Conservation (phyloP, 2,888 invertebrate genomes). For the Galeopsomyia nigrocyanea region DNA sequence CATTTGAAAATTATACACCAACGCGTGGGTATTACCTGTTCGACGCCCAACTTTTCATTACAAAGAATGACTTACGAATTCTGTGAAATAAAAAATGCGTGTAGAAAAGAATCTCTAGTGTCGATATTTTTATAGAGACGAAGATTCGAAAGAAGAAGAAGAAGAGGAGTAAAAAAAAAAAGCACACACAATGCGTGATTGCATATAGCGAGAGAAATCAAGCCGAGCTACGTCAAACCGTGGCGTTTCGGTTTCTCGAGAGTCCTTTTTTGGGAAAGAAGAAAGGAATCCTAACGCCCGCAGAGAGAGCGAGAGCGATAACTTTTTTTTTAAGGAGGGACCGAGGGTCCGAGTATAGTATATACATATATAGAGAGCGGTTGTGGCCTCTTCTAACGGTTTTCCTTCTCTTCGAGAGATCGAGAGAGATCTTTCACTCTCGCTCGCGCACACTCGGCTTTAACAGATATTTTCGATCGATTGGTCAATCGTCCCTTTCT, state of each 20-base stretch:
- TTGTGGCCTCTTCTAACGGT: slow-evolving; percentile 45
- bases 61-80: too few species aligned
- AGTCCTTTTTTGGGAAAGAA: slow-evolving; percentile 43
- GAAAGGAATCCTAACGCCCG: slow-evolving; percentile 43
- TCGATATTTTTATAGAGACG: not conserved
- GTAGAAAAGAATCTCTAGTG: too few species aligned
- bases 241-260: slow-evolving; percentile 30
- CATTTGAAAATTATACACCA: too few species aligned
- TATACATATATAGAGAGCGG: too few species aligned
- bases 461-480: slow-evolving; percentile 36
- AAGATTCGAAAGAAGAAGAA: not conserved
- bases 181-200: not conserved
- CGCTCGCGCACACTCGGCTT: not conserved
- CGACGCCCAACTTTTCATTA: too few species aligned
- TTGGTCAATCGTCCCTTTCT: slow-evolving; percentile 29
- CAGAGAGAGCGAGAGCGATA: slow-evolving; percentile 21
- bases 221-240: slow-evolving; percentile 31
- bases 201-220: slow-evolving; percentile 28
- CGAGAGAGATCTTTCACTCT: slow-evolving; percentile 26
- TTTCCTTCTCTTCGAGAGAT: slow-evolving; percentile 40
- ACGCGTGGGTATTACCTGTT: too few species aligned
- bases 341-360: not conserved
- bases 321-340: slow-evolving; percentile 10
- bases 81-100: too few species aligned
- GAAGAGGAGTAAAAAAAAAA: not conserved